phyloP scores from a whole-genome alignment of 2,113 vertebrate genomes.

The Pseudois nayaur region DNA sequence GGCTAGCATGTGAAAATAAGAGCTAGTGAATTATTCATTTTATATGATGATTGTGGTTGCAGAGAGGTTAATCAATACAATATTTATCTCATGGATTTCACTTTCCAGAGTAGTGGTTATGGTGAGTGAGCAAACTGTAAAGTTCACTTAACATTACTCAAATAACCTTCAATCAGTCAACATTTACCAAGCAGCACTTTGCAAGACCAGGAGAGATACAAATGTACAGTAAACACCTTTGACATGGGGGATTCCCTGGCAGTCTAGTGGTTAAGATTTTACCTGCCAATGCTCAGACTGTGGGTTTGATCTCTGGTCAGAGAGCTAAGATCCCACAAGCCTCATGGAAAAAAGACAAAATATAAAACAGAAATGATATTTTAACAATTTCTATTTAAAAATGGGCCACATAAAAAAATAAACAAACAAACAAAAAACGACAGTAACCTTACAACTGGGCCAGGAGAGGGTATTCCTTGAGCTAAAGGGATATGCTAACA shows the following conservation, averaged over 20 bases:
- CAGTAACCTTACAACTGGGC: neutral
- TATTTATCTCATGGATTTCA: neutral
- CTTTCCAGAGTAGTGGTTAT: conserved; percentile 11
- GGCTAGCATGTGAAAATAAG: neutral
- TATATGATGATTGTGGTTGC: neutral
- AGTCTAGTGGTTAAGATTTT: neutral
- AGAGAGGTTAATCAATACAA: conserved; percentile 9
- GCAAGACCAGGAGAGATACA: neutral
- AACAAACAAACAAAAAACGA: neutral
- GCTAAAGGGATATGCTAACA: accelerated
- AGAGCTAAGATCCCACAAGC: neutral
- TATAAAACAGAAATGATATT: neutral
- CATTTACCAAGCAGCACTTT: neutral
- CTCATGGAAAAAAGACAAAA: neutral
- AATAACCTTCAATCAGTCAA: neutral
- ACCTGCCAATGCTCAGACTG: neutral
- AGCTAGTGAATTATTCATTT: neutral
- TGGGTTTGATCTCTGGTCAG: neutral
- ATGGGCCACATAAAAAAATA: neutral
- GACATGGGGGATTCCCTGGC: neutral
- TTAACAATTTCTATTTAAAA: neutral
- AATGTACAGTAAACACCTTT: neutral
- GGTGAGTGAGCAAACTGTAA: conserved; percentile 17
- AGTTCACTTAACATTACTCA: neutral
- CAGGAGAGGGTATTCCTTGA: neutral